Percentiles rank a stretch among this genome's conserved stretches.
These are phyloP conservation scores for Botia almorhae DNA, from an alignment of 2,797 vertebrate genomes.

Conservation along the genomic window DNA sequence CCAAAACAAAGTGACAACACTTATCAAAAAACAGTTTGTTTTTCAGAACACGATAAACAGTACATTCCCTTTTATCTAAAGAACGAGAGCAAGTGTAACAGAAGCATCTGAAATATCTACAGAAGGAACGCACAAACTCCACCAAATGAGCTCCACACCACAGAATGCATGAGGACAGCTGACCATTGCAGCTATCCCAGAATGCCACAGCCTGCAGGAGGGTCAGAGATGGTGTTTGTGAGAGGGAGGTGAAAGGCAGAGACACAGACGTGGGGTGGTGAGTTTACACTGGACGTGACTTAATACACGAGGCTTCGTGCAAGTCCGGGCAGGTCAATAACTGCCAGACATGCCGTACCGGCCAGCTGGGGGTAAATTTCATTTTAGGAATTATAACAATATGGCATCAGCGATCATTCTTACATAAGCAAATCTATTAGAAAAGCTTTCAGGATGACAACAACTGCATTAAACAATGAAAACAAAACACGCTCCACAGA, in stretches of 20 bases:
- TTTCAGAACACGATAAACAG: neutral
- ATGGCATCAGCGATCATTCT: neutral
- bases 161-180: slow-evolving; percentile 26
- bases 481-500: neutral
- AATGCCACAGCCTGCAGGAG: neutral
- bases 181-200: slow-evolving; percentile 14
- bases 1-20: neutral
- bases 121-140: neutral
- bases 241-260: neutral
- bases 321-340: neutral
- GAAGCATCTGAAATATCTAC: neutral
- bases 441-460: neutral
- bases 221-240: neutral
- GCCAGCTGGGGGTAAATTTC: neutral
- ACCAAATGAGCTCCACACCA: neutral
- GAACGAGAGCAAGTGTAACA: neutral
- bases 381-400: slow-evolving; percentile 11
- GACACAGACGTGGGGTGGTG: neutral
- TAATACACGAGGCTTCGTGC: neutral
- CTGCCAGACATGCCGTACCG: neutral
- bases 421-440: neutral
- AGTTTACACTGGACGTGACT: neutral
- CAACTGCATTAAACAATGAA: neutral
- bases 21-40: neutral
- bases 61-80: neutral